phyloP scores from a whole-genome alignment of 2,113 vertebrate species.

The Typhlomys cinereus region DNA sequence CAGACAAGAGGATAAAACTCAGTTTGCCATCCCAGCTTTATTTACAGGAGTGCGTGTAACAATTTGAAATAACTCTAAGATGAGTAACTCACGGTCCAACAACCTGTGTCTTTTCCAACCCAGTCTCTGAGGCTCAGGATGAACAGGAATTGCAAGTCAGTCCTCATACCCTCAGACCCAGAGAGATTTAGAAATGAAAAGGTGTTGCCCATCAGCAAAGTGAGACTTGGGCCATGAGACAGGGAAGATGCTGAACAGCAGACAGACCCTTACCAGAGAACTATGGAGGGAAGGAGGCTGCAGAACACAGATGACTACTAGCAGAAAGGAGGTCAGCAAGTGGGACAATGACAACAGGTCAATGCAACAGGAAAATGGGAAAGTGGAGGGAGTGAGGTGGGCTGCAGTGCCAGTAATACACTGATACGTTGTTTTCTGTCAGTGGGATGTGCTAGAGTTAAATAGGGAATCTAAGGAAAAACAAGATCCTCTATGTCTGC shows the following conservation, averaged over 20 bases:
- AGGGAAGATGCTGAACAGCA: neutral
- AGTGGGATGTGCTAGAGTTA: neutral
- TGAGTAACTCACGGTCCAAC: neutral
- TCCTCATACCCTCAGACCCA: neutral
- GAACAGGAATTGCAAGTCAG: neutral
- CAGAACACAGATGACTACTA: neutral
- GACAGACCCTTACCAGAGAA: neutral
- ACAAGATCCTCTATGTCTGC: neutral
- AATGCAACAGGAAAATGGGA: neutral
- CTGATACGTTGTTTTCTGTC: neutral
- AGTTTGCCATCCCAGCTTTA: neutral
- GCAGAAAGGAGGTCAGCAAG: neutral
- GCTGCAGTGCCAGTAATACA: neutral
- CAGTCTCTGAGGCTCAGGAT: neutral
- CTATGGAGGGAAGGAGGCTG: neutral
- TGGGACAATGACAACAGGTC: neutral
- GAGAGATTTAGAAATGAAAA: neutral
- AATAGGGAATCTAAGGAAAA: neutral
- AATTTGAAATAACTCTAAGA: neutral
- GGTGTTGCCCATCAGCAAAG: neutral
- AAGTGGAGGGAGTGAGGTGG: neutral
- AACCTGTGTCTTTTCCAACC: neutral
- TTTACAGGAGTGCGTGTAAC: neutral
- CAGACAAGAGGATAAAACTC: neutral
- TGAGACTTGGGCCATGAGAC: neutral